A percentile compares a stretch with the other conserved stretches of the same genome.
These are phyloP conservation scores for Bostrychus sinensis DNA, from an alignment of 2,113 vertebrate species.

Conservation along the genomic window DNA sequence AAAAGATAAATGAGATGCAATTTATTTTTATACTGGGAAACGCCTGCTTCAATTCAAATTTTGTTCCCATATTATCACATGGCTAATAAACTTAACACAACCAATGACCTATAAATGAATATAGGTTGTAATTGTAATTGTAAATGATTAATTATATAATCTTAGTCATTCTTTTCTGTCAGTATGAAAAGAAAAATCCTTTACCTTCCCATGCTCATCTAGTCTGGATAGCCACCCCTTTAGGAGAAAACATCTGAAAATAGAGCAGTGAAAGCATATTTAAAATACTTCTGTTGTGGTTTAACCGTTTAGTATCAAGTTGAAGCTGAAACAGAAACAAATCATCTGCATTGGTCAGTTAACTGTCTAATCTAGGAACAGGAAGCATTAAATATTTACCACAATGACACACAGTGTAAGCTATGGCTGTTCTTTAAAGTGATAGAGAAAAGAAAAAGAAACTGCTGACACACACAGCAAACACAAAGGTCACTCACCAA, in stretches of 20 bases:
- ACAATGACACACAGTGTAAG: background rate
- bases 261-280: conserved; percentile 17
- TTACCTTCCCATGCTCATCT: conserved; percentile 77
- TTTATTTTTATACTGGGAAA: too few relatives aligned
- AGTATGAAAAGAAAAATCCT: background rate
- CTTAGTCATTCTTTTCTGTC: too few relatives aligned
- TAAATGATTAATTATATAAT: too few relatives aligned
- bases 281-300: conserved; percentile 6
- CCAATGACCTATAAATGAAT: background rate
- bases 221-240: conserved; percentile 82
- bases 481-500: conserved; percentile 50
- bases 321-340: conserved; percentile 28
- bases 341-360: background rate
- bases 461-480: background rate
- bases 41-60: too few relatives aligned
- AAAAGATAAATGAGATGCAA: background rate
- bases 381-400: conserved; percentile 1
- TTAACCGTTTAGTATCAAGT: conserved; percentile 41
- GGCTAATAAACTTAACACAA: too few relatives aligned
- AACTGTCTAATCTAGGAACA: background rate
- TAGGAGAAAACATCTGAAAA: conserved; percentile 57
- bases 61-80: too few relatives aligned
- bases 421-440: background rate
- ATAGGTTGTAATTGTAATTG: background rate
- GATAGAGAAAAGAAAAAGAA: background rate